These are phyloP conservation scores for Ploceus nigricollis DNA, from an alignment of 2,113 vertebrate genomes.

Conservation along the genomic window DNA sequence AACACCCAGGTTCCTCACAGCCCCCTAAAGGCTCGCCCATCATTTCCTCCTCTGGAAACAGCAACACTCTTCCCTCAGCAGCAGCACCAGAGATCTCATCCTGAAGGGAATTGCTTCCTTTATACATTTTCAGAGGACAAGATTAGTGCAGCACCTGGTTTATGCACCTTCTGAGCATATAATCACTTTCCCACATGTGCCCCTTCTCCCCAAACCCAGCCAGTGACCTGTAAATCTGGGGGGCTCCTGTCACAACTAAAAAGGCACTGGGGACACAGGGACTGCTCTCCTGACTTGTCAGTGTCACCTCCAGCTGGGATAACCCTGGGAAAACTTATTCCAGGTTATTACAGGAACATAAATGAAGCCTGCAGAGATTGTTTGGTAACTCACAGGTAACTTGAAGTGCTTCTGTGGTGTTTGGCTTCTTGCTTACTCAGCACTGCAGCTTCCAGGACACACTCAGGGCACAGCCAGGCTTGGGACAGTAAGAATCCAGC, in stretches of 20 bases:
- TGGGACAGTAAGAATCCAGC: neutral
- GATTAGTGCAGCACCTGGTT: neutral
- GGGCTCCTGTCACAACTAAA: neutral
- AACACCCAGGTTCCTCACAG: neutral
- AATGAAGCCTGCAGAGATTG: neutral
- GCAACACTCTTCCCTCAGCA: neutral
- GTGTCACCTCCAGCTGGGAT: neutral
- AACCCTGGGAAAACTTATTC: neutral
- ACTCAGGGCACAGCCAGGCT: neutral
- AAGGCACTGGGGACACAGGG: neutral
- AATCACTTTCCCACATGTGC: accelerated
- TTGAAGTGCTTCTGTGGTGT: neutral
- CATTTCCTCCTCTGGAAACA: neutral
- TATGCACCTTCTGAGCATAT: neutral
- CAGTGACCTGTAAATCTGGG: neutral
- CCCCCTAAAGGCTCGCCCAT: neutral
- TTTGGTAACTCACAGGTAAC: neutral
- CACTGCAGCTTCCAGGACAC: neutral
- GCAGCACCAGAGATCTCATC: neutral
- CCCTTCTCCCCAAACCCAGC: neutral
- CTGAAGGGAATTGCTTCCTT: neutral
- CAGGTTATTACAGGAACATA: neutral
- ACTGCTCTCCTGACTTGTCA: neutral
- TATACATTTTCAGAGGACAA: neutral
- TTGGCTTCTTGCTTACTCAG: neutral